Evolutionary conservation across 2,113 vertebrate genomes (phyloP), one percentile per base, ranked within the genome.

Genomic region (Abramis brama): DNA sequence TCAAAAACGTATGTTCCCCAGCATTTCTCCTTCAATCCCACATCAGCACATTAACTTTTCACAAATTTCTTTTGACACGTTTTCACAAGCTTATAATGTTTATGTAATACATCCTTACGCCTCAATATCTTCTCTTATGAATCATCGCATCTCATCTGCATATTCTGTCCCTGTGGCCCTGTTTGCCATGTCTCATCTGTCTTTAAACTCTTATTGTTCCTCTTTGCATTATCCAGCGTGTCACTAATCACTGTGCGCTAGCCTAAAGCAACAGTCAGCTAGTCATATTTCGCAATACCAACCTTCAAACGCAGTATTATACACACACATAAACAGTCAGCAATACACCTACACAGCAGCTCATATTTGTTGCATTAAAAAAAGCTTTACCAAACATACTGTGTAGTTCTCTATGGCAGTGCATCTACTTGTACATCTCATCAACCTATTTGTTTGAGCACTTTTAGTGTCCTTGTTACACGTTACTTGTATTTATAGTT

Each of bases 1-100:
- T 99, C 94, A 99, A 99, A 94, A 99, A 98, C 60, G 98, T 99
- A 95, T 94, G 85, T 13, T 60, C 8, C 59, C 68, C 1, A 3
- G 45, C 66, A 23, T 75, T 75, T 47, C 50, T 50, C 79, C 39
- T 30, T 8, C 52, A 17, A 85, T 4, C 85, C 8, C 50, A 55
- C 75, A 57, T 33, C 52, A 6, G 52, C 57, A 27, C 81, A 57
- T 73, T 64, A 47, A 73, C 64, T 82, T 70, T 36, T 17, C 21
- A 52, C 64, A n/a, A 70, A 82, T 82, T 12, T 82, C 80, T 59
- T 83, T 36, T 83, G 82, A 73, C 82, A 74, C 6, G 1, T 57
- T 57, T 47, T n/a, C 21, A 59, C 21, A 83, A 59, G 50, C 68
- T 71, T 33, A 73, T 73, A 52, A 15, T 73, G 82, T 73, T 83